These are phyloP conservation scores for Sialia sialis DNA, from an alignment of 2,113 vertebrate genomes.

Conservation along the genomic window DNA sequence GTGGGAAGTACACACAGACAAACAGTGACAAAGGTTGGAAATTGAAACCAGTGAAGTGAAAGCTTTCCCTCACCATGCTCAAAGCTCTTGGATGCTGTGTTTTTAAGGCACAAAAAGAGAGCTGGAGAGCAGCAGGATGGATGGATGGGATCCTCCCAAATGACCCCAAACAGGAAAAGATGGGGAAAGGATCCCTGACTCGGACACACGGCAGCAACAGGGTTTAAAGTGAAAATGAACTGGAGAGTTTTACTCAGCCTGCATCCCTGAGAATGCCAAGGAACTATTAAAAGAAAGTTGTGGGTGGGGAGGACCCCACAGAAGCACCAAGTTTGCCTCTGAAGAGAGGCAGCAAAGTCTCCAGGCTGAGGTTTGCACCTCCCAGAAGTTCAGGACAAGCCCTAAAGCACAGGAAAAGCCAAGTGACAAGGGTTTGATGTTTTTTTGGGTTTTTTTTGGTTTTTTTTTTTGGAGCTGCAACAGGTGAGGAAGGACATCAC, in stretches of 20 bases:
- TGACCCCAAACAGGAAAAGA: neutral
- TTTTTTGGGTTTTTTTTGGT: no score
- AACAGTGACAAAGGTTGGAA: neutral
- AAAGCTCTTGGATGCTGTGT: neutral
- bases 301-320: neutral
- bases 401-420: neutral
- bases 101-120: neutral
- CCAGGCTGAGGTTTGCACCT: neutral
- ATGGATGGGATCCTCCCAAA: neutral
- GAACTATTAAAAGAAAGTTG: neutral
- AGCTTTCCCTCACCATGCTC: neutral
- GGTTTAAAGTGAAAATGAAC: neutral
- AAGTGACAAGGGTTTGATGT: neutral
- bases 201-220: neutral
- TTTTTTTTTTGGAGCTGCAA: neutral
- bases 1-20: accelerated
- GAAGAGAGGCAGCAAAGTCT: neutral
- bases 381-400: neutral
- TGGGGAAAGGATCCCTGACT: neutral
- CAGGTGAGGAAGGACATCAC: neutral
- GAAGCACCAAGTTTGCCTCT: neutral
- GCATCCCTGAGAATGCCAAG: neutral
- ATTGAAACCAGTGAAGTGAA: neutral
- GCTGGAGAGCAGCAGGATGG: neutral
- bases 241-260: neutral